Base-by-base conservation (phyloP, 2,888 invertebrate species). In the Oxyteleia sp. region DNA sequence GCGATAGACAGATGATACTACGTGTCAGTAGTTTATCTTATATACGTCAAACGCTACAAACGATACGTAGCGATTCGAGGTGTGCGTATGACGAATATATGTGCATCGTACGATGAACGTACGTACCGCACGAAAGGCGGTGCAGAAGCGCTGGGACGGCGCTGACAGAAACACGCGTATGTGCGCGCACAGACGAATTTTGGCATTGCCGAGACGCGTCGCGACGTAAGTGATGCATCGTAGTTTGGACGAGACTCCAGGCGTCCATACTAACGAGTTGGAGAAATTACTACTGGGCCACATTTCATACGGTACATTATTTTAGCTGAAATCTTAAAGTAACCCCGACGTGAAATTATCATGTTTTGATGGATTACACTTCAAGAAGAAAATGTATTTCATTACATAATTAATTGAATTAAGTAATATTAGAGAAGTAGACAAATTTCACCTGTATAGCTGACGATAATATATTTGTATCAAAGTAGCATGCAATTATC, bases 1-100 rank as follows among this genome's bases (percentile, higher is more conserved):
- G 89, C 90, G 91, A 91, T 92, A 90, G 92, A 92, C 91, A 87
- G 89, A 92, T 91, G 92, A 90, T 87, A 88, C 87, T 90, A 90
- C 91, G 89, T 89, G 90, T 83, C 76, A 85, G 90, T 89, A 89
- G 89, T 93, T 92, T 90, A 93, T 93, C 92, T 92, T 91, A 84
- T 88, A 75, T 85, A 86, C 87, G 93, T 92, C 92, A 92, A 92
- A 92, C 85, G 85, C 71, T 87, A 88, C 88, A 87, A 89, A 89
- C 87, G 89, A 87, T 87, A 86, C 86, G 82, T 59, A 49, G 66
- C 79, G 43, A 63, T 64, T 72, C 53, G 49, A 68, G 78, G 84
- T 66, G 81, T 71, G 49, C 51, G 68, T 71, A 64, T 78, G 76
- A 84, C 76, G 80, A 74, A 81, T 84, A 71, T 45, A 61, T 61